A percentile compares a stretch with the other conserved stretches of the same genome.
Evolutionary conservation across 2,888 invertebrate genomes (phyloP).

Genomic region (Platycheirus rosarum): DNA sequence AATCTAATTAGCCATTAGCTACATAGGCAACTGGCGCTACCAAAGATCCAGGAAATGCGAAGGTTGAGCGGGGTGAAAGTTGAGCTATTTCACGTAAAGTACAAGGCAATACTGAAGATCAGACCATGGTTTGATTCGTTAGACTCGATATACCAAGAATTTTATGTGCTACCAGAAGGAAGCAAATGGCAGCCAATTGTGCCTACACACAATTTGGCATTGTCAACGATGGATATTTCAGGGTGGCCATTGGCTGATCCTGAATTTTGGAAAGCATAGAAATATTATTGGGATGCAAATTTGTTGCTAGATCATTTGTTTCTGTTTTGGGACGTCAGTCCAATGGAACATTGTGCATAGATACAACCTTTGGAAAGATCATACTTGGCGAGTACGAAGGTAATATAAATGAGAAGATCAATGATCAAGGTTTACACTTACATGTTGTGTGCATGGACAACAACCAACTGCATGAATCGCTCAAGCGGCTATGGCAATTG

Average conservation of each 20-base stretch:
- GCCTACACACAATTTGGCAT: background rate
- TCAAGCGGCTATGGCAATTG: too few relatives aligned
- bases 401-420: too few relatives aligned
- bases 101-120: background rate
- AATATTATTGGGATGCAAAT: background rate
- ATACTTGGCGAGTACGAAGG: background rate
- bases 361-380: background rate
- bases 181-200: constrained; percentile 3
- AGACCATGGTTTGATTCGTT: constrained; percentile 13
- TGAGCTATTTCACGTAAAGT: background rate
- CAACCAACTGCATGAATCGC: background rate
- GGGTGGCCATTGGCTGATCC: too few relatives aligned
- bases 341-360: background rate
- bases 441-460: background rate
- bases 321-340: background rate
- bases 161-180: constrained; percentile 12
- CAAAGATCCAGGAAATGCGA: background rate
- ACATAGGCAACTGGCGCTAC: too few relatives aligned
- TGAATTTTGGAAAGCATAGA: background rate
- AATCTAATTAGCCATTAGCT: too few relatives aligned
- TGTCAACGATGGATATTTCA: background rate
- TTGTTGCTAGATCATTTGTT: background rate
- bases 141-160: constrained; percentile 3
- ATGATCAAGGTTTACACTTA: background rate
- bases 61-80: background rate